A percentile compares a stretch with the other conserved stretches of the same genome.
phyloP scores from a whole-genome alignment of 2,113 vertebrate genomes.

The Varanus salvator region DNA sequence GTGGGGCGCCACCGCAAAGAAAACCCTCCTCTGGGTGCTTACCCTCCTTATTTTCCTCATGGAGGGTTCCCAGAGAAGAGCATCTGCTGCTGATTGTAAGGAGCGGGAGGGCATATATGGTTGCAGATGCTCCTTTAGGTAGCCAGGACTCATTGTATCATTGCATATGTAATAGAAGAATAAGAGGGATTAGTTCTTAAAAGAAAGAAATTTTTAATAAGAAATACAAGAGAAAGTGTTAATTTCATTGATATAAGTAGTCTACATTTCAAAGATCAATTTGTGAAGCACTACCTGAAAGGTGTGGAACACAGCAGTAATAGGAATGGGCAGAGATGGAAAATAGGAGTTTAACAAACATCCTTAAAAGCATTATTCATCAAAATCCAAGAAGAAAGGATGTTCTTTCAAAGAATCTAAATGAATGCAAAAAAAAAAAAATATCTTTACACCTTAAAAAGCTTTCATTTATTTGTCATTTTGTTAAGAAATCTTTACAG shows the following conservation, averaged over 20 bases:
- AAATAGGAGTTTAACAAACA: background rate
- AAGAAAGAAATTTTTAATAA: background rate
- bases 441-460: constrained; percentile 11
- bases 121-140: no score
- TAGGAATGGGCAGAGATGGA: background rate
- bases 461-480: constrained; percentile 9
- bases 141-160: no score
- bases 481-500: constrained; percentile 1
- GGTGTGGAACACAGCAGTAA: background rate
- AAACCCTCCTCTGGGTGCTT: no score
- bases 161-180: background rate
- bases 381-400: background rate
- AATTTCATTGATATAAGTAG: background rate
- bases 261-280: constrained; percentile 1
- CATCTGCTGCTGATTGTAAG: no score
- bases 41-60: no score
- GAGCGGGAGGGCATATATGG: no score
- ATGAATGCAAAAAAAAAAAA: background rate
- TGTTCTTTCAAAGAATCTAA: background rate
- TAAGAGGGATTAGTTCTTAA: background rate
- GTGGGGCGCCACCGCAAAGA: no score
- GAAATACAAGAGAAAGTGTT: background rate
- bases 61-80: no score
- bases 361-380: background rate
- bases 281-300: background rate